These are phyloP conservation scores for Temnothorax ravouxi DNA, from an alignment of 2,888 invertebrate genomes.

Conservation along the genomic window DNA sequence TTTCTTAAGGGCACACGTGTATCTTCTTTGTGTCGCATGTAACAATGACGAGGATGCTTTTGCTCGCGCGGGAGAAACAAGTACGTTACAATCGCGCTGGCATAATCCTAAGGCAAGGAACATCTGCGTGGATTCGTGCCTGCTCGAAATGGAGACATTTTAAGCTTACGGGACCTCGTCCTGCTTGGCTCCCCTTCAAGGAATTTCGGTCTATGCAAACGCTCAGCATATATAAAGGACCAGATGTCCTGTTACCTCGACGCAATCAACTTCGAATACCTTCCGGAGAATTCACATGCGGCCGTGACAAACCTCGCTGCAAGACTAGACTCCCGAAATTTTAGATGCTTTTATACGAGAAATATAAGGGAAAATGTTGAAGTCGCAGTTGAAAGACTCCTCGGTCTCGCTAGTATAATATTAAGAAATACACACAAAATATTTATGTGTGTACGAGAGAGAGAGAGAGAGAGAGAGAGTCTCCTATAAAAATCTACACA, in stretches of 20 bases:
- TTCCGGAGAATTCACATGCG: conserved; percentile 73
- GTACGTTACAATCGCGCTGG: conserved; percentile 57
- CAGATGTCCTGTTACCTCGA: conserved; percentile 76
- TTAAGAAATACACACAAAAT: neutral
- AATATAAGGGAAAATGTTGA: conserved; percentile 19
- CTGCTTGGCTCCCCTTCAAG: conserved; percentile 72
- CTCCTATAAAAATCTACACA: neutral
- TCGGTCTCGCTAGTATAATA: conserved; percentile 14
- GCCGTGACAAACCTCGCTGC: conserved; percentile 65
- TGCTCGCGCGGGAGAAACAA: conserved; percentile 42
- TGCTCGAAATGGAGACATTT: conserved; percentile 70
- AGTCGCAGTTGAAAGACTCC: neutral
- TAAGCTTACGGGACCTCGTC: conserved; percentile 68
- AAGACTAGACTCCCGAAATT: conserved; percentile 57
- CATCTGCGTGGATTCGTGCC: conserved; percentile 71
- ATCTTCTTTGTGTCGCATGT: neutral
- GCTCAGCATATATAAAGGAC: conserved; percentile 72
- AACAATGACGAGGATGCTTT: conserved; percentile 8
- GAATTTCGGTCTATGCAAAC: conserved; percentile 73
- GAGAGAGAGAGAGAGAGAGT: neutral
- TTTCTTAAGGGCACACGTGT: neutral
- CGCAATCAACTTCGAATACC: conserved; percentile 76
- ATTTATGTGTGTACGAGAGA: no score
- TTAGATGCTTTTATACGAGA: conserved; percentile 36
- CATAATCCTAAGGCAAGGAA: conserved; percentile 65